Evolutionary conservation across 2,888 invertebrate species (phyloP).

Genomic region (Drosophila kuntzei): DNA sequence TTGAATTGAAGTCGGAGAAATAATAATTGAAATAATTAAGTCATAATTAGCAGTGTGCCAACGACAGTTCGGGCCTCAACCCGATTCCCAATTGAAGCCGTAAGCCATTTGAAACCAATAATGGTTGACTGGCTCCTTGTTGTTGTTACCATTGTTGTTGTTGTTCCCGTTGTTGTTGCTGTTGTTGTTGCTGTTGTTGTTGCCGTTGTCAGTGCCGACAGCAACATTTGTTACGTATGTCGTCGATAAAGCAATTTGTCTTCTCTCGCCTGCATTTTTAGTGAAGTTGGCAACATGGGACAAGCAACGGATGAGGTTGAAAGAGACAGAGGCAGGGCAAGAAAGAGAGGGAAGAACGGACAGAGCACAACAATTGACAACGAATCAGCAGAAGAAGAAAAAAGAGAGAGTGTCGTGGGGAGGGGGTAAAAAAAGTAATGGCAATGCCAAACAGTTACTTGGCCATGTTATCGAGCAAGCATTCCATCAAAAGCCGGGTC

Average conservation of each 20-base stretch:
- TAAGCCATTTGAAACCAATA: slow-evolving; percentile 78
- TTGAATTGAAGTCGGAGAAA: slow-evolving; percentile 53
- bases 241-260: slow-evolving; percentile 81
- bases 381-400: slow-evolving; percentile 41
- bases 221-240: slow-evolving; percentile 81
- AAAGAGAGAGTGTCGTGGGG: slow-evolving; percentile 6
- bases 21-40: slow-evolving; percentile 80
- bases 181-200: slow-evolving; percentile 38
- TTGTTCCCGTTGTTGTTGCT: slow-evolving; percentile 20
- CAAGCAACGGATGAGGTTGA: slow-evolving; percentile 21
- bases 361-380: slow-evolving; percentile 73
- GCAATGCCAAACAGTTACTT: slow-evolving; percentile 76
- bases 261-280: slow-evolving; percentile 75
- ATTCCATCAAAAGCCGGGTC: slow-evolving; percentile 37
- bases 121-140: slow-evolving; percentile 59
- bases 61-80: slow-evolving; percentile 14
- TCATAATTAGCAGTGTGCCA: slow-evolving; percentile 71
- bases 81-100: slow-evolving; percentile 33
- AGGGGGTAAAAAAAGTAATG: slow-evolving; percentile 16
- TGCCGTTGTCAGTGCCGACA: slow-evolving; percentile 79
- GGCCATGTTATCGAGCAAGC: slow-evolving; percentile 71
- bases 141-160: slow-evolving; percentile 34
- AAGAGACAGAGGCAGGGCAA: slow-evolving; percentile 4
- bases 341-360: slow-evolving; percentile 27
- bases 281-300: slow-evolving; percentile 57